Percentiles rank a stretch among this genome's conserved stretches.
These are phyloP conservation scores for Melanostigma gelatinosum DNA, from an alignment of 2,113 vertebrate genomes.

Conservation along the genomic window DNA sequence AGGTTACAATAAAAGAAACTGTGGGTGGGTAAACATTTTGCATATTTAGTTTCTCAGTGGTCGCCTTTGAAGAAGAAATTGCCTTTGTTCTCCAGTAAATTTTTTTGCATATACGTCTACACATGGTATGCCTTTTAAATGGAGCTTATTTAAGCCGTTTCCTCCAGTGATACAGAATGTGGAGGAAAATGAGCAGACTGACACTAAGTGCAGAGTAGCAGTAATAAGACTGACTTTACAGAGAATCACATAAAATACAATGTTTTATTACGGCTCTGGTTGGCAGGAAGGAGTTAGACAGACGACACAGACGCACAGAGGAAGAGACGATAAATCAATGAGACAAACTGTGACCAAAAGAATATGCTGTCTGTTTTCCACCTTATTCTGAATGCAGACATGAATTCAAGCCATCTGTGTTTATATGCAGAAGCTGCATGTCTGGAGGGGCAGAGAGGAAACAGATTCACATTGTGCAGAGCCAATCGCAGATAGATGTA, in stretches of 20 bases:
- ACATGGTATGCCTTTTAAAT: slow-evolving; percentile 13
- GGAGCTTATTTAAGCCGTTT: slow-evolving; percentile 23
- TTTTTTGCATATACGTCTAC: neutral
- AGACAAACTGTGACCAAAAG: slow-evolving; percentile 35
- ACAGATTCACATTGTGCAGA: neutral
- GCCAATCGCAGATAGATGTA: slow-evolving; percentile 7
- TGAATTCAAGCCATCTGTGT: slow-evolving; percentile 5
- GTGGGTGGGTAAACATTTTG: slow-evolving; percentile 53
- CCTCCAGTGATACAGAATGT: slow-evolving; percentile 13
- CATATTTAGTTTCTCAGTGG: slow-evolving; percentile 31
- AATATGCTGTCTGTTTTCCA: neutral
- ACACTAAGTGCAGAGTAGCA: neutral
- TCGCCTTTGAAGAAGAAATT: neutral
- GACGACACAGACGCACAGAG: neutral
- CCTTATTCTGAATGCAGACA: slow-evolving; percentile 23
- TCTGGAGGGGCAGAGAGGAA: neutral
- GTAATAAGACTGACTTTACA: neutral
- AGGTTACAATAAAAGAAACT: slow-evolving; percentile 31
- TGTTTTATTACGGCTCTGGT: slow-evolving; percentile 1
- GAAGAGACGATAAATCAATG: slow-evolving; percentile 9
- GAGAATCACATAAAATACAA: slow-evolving; percentile 31
- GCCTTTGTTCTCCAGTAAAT: neutral
- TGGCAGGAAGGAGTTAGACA: slow-evolving; percentile 9
- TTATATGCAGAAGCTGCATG: neutral
- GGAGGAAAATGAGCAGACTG: slow-evolving; percentile 20